Percentiles rank a stretch among this genome's conserved stretches.
Evolutionary conservation across 2,797 vertebrate species (phyloP).

Genomic region (Epinephelus coioides): DNA sequence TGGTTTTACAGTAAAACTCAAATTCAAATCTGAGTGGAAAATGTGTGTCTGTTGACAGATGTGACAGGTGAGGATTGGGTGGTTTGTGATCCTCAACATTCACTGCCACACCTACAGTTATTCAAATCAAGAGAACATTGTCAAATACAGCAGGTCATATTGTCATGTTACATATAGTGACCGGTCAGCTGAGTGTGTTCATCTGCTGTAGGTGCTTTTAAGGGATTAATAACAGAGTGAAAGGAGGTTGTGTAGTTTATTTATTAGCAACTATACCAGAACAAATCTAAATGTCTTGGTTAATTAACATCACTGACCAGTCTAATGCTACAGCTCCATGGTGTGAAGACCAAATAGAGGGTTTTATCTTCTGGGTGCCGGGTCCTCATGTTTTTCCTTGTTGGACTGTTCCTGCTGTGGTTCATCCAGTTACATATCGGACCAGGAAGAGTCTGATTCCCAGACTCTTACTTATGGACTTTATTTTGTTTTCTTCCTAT

Average conservation of each 20-base stretch:
- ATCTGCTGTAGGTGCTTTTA: neutral
- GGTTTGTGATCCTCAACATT: neutral
- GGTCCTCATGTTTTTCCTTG: too few species aligned
- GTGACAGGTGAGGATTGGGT: neutral
- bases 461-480: neutral
- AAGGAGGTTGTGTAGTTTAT: neutral
- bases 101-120: neutral
- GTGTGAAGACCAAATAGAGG: neutral
- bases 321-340: neutral
- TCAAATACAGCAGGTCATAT: neutral
- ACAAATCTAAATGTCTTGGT: neutral
- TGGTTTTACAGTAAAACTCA: slow-evolving; percentile 11
- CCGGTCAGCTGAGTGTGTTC: neutral
- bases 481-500: slow-evolving; percentile 17
- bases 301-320: neutral
- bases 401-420: slow-evolving; percentile 69
- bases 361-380: neutral
- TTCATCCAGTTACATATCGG: slow-evolving; percentile 54
- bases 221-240: neutral
- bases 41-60: neutral
- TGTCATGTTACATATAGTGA: neutral
- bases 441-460: slow-evolving; percentile 23
- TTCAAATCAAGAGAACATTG: slow-evolving; percentile 24
- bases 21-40: slow-evolving; percentile 17
- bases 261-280: neutral